Evolutionary conservation across 1,140 invertebrate genomes (phyloP).

Genomic region (Plutomurus gul): DNA sequence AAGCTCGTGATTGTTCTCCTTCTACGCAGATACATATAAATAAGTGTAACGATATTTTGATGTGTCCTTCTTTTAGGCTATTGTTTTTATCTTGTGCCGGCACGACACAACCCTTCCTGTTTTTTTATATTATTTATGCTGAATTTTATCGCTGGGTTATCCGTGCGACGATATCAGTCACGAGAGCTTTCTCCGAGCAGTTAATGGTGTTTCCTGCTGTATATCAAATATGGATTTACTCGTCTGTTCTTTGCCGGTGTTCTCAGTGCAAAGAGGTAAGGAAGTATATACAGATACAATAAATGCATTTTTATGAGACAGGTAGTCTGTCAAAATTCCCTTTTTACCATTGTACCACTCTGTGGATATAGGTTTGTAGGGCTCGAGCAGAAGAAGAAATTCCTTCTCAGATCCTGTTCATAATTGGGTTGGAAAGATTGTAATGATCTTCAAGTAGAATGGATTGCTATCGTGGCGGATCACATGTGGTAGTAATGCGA

Average conservation of each 20-base stretch:
- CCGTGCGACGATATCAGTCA: slow-evolving; percentile 4
- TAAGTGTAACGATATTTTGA: slow-evolving; percentile 19
- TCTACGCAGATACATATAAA: too few relatives aligned
- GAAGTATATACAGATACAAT: too few relatives aligned
- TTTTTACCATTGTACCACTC: background rate
- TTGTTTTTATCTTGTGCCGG: background rate
- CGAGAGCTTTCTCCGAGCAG: background rate
- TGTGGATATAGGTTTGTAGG: too few relatives aligned
- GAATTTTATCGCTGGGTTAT: slow-evolving; percentile 20
- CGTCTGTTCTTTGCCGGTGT: background rate
- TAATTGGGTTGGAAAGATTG: too few relatives aligned
- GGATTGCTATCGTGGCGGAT: too few relatives aligned
- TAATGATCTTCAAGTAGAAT: too few relatives aligned
- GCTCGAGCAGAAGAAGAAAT: too few relatives aligned
- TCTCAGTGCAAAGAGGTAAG: background rate
- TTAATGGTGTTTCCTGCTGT: slow-evolving; percentile 5
- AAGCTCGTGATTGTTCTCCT: too few relatives aligned
- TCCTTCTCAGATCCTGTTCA: too few relatives aligned
- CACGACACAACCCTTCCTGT: background rate
- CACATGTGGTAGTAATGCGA: too few relatives aligned
- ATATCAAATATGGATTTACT: background rate
- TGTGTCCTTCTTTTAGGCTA: background rate
- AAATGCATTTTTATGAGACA: slow-evolving; percentile 11
- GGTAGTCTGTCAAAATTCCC: background rate
- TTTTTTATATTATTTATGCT: slow-evolving; percentile 11